phyloP scores from a whole-genome alignment of 2,888 invertebrate genomes.

The Mythimna vitellina region DNA sequence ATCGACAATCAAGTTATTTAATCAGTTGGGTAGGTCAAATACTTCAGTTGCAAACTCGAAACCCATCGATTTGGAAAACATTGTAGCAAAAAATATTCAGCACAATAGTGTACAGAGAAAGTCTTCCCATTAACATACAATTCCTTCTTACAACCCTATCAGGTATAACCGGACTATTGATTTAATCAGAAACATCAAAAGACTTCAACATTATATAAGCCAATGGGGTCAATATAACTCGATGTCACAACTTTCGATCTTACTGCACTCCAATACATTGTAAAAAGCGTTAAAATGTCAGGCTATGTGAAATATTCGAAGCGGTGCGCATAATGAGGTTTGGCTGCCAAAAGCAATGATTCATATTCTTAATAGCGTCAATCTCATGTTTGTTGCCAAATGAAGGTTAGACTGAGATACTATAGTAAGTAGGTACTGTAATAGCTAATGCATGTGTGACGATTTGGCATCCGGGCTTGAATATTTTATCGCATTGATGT shows the following conservation, averaged over 20 bases:
- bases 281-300: constrained; percentile 60
- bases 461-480: constrained; percentile 38
- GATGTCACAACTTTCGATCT: constrained; percentile 61
- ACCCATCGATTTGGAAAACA: constrained; percentile 4
- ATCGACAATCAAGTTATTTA: background rate
- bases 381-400: constrained; percentile 61
- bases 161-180: constrained; percentile 41
- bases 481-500: constrained; percentile 46
- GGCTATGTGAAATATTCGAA: constrained; percentile 53
- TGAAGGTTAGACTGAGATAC: constrained; percentile 53
- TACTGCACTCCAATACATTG: constrained; percentile 59
- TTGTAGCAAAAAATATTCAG: constrained; percentile 10
- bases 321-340: constrained; percentile 61
- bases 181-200: constrained; percentile 48
- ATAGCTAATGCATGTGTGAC: constrained; percentile 41
- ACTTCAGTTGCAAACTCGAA: background rate
- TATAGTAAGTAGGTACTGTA: constrained; percentile 24
- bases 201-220: constrained; percentile 19
- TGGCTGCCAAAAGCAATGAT: constrained; percentile 69
- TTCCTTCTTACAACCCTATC: constrained; percentile 23
- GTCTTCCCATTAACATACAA: constrained; percentile 43
- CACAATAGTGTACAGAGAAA: constrained; percentile 2
- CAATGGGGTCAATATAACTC: constrained; percentile 55
- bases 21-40: constrained; percentile 3
- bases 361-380: constrained; percentile 69